A percentile compares a stretch with the other conserved stretches of the same genome.
These are phyloP conservation scores for Intellagama lesueurii DNA, from an alignment of 2,797 vertebrate species.

Conservation along the genomic window DNA sequence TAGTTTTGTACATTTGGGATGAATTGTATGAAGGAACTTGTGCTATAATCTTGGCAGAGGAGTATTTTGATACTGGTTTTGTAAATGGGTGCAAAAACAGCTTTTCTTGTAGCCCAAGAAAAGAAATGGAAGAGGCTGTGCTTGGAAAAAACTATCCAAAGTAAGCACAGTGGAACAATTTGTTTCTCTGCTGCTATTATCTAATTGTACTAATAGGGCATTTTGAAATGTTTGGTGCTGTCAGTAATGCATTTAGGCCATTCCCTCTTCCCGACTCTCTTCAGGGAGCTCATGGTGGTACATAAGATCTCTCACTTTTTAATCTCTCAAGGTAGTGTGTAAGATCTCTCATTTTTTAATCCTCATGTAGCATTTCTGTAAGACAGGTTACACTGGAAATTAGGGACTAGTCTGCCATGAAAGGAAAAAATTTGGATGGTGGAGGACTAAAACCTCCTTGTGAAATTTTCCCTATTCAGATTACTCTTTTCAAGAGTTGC, in stretches of 20 bases:
- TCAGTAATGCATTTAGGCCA: not conserved
- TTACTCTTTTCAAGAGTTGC: too few species aligned
- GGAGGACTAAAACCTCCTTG: not conserved
- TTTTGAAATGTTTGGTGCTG: not conserved
- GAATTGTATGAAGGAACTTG: constrained; percentile 42
- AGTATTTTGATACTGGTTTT: not conserved
- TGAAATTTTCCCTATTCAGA: too few species aligned
- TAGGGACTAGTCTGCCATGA: not conserved
- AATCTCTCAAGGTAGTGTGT: not conserved
- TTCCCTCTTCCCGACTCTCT: not conserved
- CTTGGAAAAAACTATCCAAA: constrained; percentile 15
- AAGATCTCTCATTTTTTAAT: not conserved
- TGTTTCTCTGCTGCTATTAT: not conserved
- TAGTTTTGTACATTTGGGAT: constrained; percentile 46
- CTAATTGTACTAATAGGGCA: not conserved
- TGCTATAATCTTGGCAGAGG: constrained; percentile 36
- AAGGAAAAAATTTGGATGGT: not conserved
- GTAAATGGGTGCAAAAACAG: constrained; percentile 7
- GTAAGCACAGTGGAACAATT: not conserved
- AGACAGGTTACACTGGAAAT: not conserved
- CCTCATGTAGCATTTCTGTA: not conserved
- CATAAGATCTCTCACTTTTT: not conserved
- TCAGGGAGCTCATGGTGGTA: not conserved
- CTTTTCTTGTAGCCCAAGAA: not conserved
- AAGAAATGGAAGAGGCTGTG: not conserved